phyloP scores from a whole-genome alignment of 2,113 vertebrate genomes.

The Dunckerocampus dactyliophorus region DNA sequence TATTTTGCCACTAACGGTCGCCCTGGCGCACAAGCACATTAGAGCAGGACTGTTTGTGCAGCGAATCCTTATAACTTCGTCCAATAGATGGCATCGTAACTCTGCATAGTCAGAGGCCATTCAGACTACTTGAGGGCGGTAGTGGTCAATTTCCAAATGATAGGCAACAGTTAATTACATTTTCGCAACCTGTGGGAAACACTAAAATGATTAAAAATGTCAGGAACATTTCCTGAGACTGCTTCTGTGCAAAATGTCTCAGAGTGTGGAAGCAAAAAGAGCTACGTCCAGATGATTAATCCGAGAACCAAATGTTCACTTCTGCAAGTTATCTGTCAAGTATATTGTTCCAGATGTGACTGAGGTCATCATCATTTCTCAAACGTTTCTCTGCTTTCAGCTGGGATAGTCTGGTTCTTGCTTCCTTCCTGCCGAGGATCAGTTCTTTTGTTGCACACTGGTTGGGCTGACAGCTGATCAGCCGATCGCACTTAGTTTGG shows the following conservation, averaged over 20 bases:
- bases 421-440: not conserved
- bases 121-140: no score
- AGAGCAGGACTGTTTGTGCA: no score
- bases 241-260: not conserved
- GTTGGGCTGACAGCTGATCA: not conserved
- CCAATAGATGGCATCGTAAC: no score
- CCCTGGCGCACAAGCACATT: no score
- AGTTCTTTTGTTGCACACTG: not conserved
- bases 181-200: no score
- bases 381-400: not conserved
- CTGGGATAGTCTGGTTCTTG: not conserved
- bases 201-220: not conserved
- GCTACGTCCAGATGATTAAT: not conserved
- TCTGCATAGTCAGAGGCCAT: no score
- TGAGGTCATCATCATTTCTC: not conserved
- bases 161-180: no score
- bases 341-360: conserved; percentile 4
- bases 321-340: not conserved
- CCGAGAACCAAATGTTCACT: not conserved
- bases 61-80: no score
- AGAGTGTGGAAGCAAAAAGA: not conserved
- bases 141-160: no score
- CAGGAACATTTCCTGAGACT: no score
- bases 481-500: no score
- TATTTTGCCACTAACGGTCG: no score